Conservation (phyloP, 2,888 invertebrate genomes). For the Heliothis peltigera region DNA sequence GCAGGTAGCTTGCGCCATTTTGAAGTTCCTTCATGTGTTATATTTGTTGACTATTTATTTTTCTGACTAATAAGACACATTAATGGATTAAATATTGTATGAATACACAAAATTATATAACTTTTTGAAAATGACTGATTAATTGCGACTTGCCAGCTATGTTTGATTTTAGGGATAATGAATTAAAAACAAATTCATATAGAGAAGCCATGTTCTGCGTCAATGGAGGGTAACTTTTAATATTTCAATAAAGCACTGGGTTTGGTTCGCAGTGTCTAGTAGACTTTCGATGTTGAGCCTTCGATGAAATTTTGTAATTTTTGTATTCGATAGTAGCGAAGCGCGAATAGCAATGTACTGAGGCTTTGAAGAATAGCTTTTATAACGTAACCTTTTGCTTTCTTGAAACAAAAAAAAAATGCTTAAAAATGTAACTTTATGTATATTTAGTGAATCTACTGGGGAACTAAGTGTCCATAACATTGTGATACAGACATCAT, state of each 20-base stretch:
- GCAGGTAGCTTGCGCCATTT: constrained; percentile 15
- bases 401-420: constrained; percentile 82
- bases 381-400: constrained; percentile 82
- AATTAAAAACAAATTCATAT: constrained; percentile 34
- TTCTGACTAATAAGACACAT: constrained; percentile 51
- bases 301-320: constrained; percentile 48
- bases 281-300: constrained; percentile 55
- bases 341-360: constrained; percentile 51
- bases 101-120: constrained; percentile 48
- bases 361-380: constrained; percentile 63
- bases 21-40: constrained; percentile 46
- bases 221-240: constrained; percentile 81
- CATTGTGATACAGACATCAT: constrained; percentile 88
- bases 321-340: constrained; percentile 51
- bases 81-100: constrained; percentile 31
- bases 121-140: constrained; percentile 57
- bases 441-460: constrained; percentile 88
- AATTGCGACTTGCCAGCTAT: constrained; percentile 46
- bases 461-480: constrained; percentile 86
- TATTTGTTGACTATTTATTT: constrained; percentile 40
- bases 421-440: constrained; percentile 86
- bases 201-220: constrained; percentile 85
- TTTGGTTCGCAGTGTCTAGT: constrained; percentile 66
- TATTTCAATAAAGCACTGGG: constrained; percentile 87
- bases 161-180: constrained; percentile 39